These are phyloP conservation scores for Macroglossus sobrinus DNA, from an alignment of 2,113 vertebrate species.

Conservation along the genomic window DNA sequence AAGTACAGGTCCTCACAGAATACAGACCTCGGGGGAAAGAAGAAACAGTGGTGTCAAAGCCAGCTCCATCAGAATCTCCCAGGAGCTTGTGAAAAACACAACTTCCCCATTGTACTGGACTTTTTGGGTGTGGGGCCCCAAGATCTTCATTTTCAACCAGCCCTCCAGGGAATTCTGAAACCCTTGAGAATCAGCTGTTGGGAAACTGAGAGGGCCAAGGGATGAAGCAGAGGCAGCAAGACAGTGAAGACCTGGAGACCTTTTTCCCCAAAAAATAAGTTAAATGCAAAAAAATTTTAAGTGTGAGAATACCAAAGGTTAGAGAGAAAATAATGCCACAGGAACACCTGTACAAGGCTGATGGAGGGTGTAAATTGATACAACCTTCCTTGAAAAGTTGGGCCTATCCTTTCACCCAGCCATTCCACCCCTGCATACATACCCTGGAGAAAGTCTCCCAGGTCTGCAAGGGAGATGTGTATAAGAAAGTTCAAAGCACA, in stretches of 20 bases:
- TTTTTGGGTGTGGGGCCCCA: neutral
- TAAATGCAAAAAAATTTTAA: neutral
- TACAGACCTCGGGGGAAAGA: neutral
- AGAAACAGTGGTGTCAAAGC: neutral
- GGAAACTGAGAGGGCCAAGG: neutral
- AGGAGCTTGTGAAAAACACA: neutral
- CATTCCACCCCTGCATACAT: neutral
- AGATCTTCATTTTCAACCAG: neutral
- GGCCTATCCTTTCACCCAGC: neutral
- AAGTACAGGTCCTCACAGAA: neutral
- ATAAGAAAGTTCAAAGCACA: neutral
- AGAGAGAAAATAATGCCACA: neutral
- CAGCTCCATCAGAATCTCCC: neutral
- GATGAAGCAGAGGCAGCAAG: neutral
- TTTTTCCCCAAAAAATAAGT: neutral
- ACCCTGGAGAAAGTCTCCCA: neutral
- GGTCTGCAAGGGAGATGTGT: neutral
- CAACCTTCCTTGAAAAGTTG: neutral
- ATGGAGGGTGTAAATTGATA: neutral
- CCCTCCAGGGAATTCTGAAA: neutral
- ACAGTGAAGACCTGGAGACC: neutral
- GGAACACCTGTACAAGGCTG: neutral
- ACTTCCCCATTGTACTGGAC: neutral
- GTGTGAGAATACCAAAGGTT: neutral
- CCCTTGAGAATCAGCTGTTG: neutral